phyloP scores from a whole-genome alignment of 30 jellyfish, hydroid and myxozoan species.

The Aurelia sp. region DNA sequence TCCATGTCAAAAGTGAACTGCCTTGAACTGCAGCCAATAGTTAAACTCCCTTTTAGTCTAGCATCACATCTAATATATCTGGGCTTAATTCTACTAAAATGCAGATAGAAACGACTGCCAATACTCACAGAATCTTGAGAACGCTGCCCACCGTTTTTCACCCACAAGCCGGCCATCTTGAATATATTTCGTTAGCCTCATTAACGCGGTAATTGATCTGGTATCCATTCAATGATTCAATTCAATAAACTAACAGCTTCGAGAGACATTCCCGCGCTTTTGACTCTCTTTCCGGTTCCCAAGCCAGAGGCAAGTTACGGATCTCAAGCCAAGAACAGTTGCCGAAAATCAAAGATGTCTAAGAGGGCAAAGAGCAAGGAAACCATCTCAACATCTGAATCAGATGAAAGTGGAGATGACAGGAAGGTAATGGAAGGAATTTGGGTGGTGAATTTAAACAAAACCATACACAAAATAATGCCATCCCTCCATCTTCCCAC shows the following conservation, averaged over 20 bases:
- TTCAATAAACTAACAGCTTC: neutral
- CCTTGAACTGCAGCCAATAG: no score
- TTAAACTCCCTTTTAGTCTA: no score
- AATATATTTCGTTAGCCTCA: neutral
- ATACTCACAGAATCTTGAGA: slow-evolving; percentile 23
- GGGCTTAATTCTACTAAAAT: no score
- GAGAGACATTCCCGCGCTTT: neutral
- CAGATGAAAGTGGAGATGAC: slow-evolving; percentile 50
- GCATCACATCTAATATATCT: no score
- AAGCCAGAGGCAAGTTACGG: neutral
- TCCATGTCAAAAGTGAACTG: no score
- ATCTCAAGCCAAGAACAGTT: no score
- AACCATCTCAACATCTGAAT: slow-evolving; percentile 49
- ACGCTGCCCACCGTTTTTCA: slow-evolving; percentile 16
- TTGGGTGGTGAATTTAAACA: no score
- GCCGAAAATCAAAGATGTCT: slow-evolving; percentile 35
- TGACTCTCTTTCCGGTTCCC: neutral
- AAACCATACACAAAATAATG: no score
- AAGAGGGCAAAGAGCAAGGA: slow-evolving; percentile 82
- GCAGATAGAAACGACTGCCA: neutral
- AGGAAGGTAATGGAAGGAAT: slow-evolving; percentile 12
- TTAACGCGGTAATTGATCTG: neutral
- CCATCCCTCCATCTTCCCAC: no score
- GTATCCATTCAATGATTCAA: neutral
- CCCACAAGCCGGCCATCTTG: slow-evolving; percentile 68